Percentiles rank a stretch among this genome's conserved stretches.
Conservation (phyloP, 2,888 invertebrate species). For the Papilio demoleus region DNA sequence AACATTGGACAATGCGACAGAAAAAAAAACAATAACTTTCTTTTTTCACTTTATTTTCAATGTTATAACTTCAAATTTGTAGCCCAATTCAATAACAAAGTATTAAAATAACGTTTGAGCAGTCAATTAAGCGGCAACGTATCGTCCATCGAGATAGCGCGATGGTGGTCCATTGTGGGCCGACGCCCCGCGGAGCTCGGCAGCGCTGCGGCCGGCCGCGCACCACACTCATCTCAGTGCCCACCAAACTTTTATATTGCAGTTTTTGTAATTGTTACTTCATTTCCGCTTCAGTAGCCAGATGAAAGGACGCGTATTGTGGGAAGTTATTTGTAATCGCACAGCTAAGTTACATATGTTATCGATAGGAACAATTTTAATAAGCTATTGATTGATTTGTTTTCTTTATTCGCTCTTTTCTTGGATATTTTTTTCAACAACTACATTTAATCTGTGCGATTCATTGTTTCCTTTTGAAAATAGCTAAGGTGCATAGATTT, state of each 20-base stretch:
- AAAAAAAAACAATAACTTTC: background rate
- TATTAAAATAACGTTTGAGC: slow-evolving; percentile 80
- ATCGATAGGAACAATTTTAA: slow-evolving; percentile 52
- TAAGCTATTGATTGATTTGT: background rate
- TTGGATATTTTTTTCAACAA: background rate
- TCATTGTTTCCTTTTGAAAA: background rate
- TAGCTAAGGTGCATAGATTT: background rate
- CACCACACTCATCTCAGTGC: slow-evolving; percentile 66
- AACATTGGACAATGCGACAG: background rate
- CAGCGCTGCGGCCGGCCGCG: slow-evolving; percentile 15
- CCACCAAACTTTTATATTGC: slow-evolving; percentile 70
- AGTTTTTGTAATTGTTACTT: slow-evolving; percentile 76
- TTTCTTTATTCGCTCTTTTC: background rate
- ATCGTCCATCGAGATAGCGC: slow-evolving; percentile 80
- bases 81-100: slow-evolving; percentile 70
- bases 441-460: background rate
- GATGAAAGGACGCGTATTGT: slow-evolving; percentile 67
- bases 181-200: slow-evolving; percentile 59
- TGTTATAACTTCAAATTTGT: slow-evolving; percentile 29
- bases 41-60: slow-evolving; percentile 16
- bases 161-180: slow-evolving; percentile 82
- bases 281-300: slow-evolving; percentile 75
- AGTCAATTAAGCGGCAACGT: slow-evolving; percentile 81
- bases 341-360: slow-evolving; percentile 33
- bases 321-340: slow-evolving; percentile 65